These are phyloP conservation scores for Cossypha heuglini DNA, from an alignment of 2,797 vertebrate species.

Conservation along the genomic window DNA sequence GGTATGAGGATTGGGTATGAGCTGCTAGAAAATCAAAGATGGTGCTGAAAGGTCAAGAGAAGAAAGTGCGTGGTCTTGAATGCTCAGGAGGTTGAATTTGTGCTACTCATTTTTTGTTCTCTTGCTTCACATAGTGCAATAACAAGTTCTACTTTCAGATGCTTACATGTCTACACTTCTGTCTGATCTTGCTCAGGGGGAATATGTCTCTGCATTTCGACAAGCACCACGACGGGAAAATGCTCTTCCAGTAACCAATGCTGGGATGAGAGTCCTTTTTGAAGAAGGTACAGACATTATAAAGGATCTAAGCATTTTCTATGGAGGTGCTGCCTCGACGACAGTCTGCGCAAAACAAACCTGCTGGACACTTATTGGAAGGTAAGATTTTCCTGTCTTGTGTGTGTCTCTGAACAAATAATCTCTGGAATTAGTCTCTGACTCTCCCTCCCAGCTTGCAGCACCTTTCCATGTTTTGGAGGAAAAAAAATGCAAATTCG, in stretches of 20 bases:
- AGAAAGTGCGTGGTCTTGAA: not conserved
- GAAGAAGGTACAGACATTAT: conserved; percentile 74
- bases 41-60: not conserved
- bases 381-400: conserved; percentile 64
- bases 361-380: conserved; percentile 72
- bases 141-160: not conserved
- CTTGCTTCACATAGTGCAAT: not conserved
- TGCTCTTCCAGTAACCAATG: conserved; percentile 81
- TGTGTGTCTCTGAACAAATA: not conserved
- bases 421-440: not conserved
- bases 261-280: conserved; percentile 87
- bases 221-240: conserved; percentile 85
- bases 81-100: not conserved
- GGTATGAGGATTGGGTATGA: not conserved
- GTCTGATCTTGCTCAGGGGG: conserved; percentile 75
- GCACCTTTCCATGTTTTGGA: not conserved
- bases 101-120: not conserved
- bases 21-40: not conserved
- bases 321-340: conserved; percentile 78
- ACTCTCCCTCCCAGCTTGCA: not conserved
- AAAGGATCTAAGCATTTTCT: conserved; percentile 83
- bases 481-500: not conserved
- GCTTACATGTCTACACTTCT: not conserved
- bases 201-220: conserved; percentile 84
- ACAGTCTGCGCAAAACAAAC: conserved; percentile 74